These are phyloP conservation scores for Cyclophora punctaria DNA, from an alignment of 2,888 invertebrate species.

Conservation along the genomic window DNA sequence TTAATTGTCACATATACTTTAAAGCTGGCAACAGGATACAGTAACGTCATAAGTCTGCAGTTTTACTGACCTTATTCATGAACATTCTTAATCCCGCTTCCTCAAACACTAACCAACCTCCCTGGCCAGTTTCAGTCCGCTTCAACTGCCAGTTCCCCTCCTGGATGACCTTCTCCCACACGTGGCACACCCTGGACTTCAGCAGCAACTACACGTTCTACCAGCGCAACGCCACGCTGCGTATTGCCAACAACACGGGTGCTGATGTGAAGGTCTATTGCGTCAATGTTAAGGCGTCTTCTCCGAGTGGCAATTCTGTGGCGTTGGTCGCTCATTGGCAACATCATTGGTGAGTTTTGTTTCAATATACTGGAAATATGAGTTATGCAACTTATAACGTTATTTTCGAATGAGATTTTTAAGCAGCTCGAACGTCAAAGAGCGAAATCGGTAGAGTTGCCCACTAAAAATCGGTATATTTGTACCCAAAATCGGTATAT, in stretches of 20 bases:
- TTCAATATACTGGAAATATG: not conserved
- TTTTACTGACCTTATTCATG: too few relatives aligned
- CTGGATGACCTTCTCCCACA: slow-evolving; percentile 88
- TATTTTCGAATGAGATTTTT: too few relatives aligned
- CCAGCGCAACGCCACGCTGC: slow-evolving; percentile 83
- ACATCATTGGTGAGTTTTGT: slow-evolving; percentile 59
- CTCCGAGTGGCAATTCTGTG: slow-evolving; percentile 65
- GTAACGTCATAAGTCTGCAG: too few relatives aligned
- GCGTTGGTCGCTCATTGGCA: slow-evolving; percentile 75
- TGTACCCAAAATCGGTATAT: too few relatives aligned
- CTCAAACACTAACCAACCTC: too few relatives aligned
- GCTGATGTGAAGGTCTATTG: slow-evolving; percentile 80
- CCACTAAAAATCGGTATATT: too few relatives aligned
- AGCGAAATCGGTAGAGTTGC: too few relatives aligned
- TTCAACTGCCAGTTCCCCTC: slow-evolving; percentile 90
- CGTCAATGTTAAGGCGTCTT: slow-evolving; percentile 76
- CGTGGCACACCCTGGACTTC: slow-evolving; percentile 94
- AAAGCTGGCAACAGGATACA: too few relatives aligned
- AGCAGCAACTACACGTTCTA: slow-evolving; percentile 90
- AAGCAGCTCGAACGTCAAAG: too few relatives aligned
- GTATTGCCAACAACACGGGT: slow-evolving; percentile 78
- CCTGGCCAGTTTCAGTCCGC: slow-evolving; percentile 76
- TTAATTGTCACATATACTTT: too few relatives aligned
- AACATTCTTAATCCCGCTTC: too few relatives aligned
- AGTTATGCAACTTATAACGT: too few relatives aligned